Evolutionary conservation across 2,888 invertebrate genomes (phyloP).

Genomic region (Drosophila multiciliata): DNA sequence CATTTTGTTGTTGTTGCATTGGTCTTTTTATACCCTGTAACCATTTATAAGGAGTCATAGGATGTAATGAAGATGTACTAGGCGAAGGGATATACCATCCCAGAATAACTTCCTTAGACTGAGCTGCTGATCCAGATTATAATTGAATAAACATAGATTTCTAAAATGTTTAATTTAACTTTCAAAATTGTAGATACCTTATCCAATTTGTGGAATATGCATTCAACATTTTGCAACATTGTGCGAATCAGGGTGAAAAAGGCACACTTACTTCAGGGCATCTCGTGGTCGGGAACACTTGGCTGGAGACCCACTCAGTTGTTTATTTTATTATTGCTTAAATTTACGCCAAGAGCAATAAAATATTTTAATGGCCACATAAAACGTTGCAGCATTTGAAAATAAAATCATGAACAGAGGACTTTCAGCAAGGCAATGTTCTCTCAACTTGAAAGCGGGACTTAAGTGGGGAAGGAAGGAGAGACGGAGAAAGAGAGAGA

Average conservation of each 20-base stretch:
- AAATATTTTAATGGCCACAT: slow-evolving; percentile 79
- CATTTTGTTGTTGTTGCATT: slow-evolving; percentile 29
- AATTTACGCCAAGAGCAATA: slow-evolving; percentile 78
- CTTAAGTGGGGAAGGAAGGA: not conserved
- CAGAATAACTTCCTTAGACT: not conserved
- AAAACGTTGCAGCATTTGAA: slow-evolving; percentile 79
- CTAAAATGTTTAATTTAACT: not conserved
- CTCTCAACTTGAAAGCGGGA: slow-evolving; percentile 7
- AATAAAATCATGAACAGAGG: slow-evolving; percentile 67
- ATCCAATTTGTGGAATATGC: not conserved
- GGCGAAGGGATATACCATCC: not conserved
- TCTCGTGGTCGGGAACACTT: not conserved
- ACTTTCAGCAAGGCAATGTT: slow-evolving; percentile 4
- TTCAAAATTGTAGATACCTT: not conserved
- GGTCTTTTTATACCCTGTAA: slow-evolving; percentile 14
- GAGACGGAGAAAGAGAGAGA: not conserved
- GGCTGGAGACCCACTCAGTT: not conserved
- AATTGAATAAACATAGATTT: not conserved
- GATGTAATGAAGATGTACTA: not conserved
- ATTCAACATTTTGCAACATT: not conserved
- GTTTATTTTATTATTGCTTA: slow-evolving; percentile 76
- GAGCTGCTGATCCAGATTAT: not conserved
- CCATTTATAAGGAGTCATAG: not conserved
- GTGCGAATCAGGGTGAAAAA: not conserved
- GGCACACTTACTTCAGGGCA: not conserved